A percentile compares a stretch with the other conserved stretches of the same genome.
Conservation (phyloP, 2,113 vertebrate genomes). For the Dicrurus megarhynchus region DNA sequence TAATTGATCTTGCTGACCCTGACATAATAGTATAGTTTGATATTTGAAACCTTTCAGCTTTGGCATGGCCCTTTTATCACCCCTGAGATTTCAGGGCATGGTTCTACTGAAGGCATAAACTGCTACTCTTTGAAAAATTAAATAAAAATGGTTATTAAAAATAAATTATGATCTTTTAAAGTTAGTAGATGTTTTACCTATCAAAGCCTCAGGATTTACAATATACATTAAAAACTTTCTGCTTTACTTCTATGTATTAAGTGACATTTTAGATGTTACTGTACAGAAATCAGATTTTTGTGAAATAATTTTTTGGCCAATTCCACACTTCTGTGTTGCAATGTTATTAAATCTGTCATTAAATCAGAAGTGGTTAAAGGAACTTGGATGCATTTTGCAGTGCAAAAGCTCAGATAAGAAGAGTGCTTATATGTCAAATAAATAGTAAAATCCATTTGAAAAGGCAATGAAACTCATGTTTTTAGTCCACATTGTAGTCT, state of each 20-base stretch:
- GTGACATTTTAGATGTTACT: neutral
- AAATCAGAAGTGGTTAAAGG: constrained; percentile 41
- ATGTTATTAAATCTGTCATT: neutral
- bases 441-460: neutral
- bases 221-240: neutral
- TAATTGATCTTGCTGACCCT: constrained; percentile 78
- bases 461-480: neutral
- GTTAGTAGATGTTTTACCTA: neutral
- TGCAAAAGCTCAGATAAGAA: neutral
- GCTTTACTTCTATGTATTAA: neutral
- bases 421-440: neutral
- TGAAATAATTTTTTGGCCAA: neutral
- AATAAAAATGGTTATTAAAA: constrained; percentile 22
- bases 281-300: neutral
- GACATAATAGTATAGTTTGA: constrained; percentile 77
- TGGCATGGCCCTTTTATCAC: constrained; percentile 67
- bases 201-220: neutral
- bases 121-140: constrained; percentile 2
- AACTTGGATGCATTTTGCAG: neutral
- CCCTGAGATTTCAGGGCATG: constrained; percentile 68
- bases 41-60: constrained; percentile 75
- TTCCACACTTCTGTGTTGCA: neutral
- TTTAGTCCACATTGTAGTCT: neutral
- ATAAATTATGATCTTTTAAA: neutral
- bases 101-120: constrained; percentile 39